A percentile compares a stretch with the other conserved stretches of the same genome.
These are phyloP conservation scores for Bergia sp. DNA, from an alignment of 92 coral and sea anemone genomes.

Conservation along the genomic window DNA sequence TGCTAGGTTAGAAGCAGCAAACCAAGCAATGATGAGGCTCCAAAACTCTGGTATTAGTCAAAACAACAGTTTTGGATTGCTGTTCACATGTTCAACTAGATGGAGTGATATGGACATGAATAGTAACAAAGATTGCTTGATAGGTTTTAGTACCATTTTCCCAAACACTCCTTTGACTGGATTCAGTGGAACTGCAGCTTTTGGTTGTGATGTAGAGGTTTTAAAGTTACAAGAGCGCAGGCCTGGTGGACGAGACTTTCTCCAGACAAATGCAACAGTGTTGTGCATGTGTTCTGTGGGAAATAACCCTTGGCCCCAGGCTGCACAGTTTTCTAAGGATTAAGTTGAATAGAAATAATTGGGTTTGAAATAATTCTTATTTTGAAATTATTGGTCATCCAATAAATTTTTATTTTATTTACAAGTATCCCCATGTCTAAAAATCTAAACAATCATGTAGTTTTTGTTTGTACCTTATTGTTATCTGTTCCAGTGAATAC, in stretches of 20 bases:
- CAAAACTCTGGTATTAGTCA: conserved; percentile 39
- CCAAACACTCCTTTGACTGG: conserved; percentile 65
- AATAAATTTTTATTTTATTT: too few species aligned
- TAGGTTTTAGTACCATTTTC: conserved; percentile 54
- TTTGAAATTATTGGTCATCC: too few species aligned
- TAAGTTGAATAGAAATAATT: not conserved
- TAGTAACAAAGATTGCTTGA: conserved; percentile 49
- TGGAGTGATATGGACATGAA: conserved; percentile 41
- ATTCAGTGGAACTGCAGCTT: conserved; percentile 71
- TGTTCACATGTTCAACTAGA: conserved; percentile 62
- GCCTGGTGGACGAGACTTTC: conserved; percentile 84
- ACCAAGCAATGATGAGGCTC: conserved; percentile 62
- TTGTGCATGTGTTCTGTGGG: conserved; percentile 67
- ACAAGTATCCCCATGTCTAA: too few species aligned
- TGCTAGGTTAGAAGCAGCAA: conserved; percentile 42
- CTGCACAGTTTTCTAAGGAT: not conserved
- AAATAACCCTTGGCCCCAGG: not conserved
- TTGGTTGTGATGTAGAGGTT: conserved; percentile 80
- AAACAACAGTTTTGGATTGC: conserved; percentile 60
- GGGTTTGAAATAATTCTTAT: not conserved
- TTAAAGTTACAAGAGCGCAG: conserved; percentile 50
- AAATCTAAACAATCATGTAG: too few species aligned
- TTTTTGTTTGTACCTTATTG: too few species aligned
- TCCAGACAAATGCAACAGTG: conserved; percentile 69
- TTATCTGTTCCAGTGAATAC: too few species aligned